phyloP scores from a whole-genome alignment of 2,113 vertebrate genomes.

The Rafetus swinhoei region DNA sequence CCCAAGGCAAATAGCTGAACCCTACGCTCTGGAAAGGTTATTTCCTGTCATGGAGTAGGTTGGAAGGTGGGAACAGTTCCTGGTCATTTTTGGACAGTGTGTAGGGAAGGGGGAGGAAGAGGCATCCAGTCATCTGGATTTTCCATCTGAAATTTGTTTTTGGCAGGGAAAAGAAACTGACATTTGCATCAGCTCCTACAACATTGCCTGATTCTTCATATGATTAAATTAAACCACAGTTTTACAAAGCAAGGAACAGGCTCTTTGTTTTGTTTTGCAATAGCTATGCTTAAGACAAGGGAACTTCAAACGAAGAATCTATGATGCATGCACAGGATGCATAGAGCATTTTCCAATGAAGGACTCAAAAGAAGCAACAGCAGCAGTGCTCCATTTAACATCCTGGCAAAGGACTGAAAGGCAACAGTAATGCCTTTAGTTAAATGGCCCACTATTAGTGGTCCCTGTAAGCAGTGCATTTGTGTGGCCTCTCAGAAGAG shows the following conservation, averaged over 20 bases:
- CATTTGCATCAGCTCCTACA: background rate
- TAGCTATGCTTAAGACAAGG: background rate
- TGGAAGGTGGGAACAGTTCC: background rate
- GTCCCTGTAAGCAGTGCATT: no score
- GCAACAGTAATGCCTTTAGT: background rate
- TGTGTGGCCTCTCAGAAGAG: no score
- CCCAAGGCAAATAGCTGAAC: constrained; percentile 28
- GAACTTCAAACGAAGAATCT: background rate
- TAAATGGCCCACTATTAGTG: background rate
- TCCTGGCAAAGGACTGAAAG: background rate
- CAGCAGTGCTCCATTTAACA: background rate
- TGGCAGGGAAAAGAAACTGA: background rate
- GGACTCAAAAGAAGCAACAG: background rate
- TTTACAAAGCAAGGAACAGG: background rate
- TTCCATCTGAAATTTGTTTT: background rate
- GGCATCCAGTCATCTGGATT: background rate
- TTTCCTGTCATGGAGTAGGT: background rate
- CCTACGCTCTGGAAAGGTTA: background rate
- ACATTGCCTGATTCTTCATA: background rate
- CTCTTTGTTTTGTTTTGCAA: background rate
- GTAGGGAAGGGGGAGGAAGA: background rate
- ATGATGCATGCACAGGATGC: background rate
- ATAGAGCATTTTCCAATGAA: background rate
- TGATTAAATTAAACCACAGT: background rate
- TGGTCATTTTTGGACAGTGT: background rate